A percentile compares a stretch with the other conserved stretches of the same genome.
These are phyloP conservation scores for Pasiphila rectangulata DNA, from an alignment of 2,888 invertebrate species.

Conservation along the genomic window DNA sequence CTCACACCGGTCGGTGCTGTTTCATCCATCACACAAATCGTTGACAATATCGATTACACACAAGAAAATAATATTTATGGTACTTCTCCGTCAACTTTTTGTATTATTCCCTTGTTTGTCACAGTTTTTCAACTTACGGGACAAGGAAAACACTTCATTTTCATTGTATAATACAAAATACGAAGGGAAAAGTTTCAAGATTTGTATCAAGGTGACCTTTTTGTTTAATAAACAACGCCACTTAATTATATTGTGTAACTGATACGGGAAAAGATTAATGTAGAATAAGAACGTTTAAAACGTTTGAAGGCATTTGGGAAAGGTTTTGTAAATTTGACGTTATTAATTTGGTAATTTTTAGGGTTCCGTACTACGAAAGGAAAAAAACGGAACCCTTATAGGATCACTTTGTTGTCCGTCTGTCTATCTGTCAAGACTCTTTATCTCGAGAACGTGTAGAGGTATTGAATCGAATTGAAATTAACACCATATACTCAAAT, in stretches of 20 bases:
- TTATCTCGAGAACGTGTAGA: too few relatives aligned
- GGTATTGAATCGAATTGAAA: too few relatives aligned
- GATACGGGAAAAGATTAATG: conserved; percentile 23
- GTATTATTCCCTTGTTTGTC: conserved; percentile 55
- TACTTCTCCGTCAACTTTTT: conserved; percentile 50
- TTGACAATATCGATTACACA: conserved; percentile 63
- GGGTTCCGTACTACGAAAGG: conserved; percentile 16
- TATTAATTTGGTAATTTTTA: too few relatives aligned
- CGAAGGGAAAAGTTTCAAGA: conserved; percentile 39
- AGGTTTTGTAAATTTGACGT: too few relatives aligned
- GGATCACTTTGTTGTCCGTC: too few relatives aligned
- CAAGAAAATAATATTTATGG: conserved; percentile 61
- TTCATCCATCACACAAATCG: conserved; percentile 61
- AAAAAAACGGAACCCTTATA: too few relatives aligned
- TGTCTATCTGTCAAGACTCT: too few relatives aligned
- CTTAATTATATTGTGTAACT: conserved; percentile 30
- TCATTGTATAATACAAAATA: conserved; percentile 30
- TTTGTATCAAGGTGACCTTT: conserved; percentile 30
- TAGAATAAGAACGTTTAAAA: too few relatives aligned
- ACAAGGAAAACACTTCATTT: conserved; percentile 51
- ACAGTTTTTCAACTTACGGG: conserved; percentile 46
- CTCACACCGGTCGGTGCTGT: conserved; percentile 46
- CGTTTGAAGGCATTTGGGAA: too few relatives aligned
- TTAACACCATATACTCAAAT: too few relatives aligned
- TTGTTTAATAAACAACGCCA: conserved; percentile 31